Evolutionary conservation across 2,888 invertebrate species (phyloP), one percentile per base, ranked within the genome.

Genomic region (Tachina lurida): DNA sequence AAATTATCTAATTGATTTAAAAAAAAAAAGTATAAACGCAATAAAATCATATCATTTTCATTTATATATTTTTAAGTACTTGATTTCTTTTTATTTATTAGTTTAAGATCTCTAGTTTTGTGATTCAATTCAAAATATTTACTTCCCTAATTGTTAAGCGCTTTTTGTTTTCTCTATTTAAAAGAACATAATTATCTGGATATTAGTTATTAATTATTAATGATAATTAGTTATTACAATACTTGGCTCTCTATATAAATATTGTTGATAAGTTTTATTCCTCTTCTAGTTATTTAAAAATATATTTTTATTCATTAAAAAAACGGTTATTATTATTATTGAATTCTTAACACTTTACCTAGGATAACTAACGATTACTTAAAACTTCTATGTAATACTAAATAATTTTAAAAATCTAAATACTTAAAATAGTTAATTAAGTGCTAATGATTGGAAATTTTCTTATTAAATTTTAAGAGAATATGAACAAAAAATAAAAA

Each of bases 41-140:
- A 76, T 71, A n/a, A 62, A 65, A 73, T 65, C 71, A 78, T 73
- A 77, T 76, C 75, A 54, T 60, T 68, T 79, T 65, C 10, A 4
- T 31, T 31, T 31, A 31, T 31, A 19, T 13, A n/a, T 45, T 75
- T 10, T 19, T 1, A 15, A 43, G n/a, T 17, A 2, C 10, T 8
- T 19, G 17, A 67, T 58, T 10, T n/a, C 43, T 52, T 41, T 54
- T 67, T 70, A 19, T 47, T 58, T 62, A 17, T 81, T 45, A 49
- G 15, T 47, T 81, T 76, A 63, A 77, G 19, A 65, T 73, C 67
- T 70, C 56, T 47, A 56, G 1, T 22, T 84, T 75, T 78, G 75
- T 78, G 84, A 81, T 77, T 43, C 31, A 80, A 77, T 79, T 79
- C n/a, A 22, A 77, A 82, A 82, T 86, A 31, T 83, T 67, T 86